Base-by-base conservation (phyloP, 2,888 invertebrate species). In the Stictocephala bisonia region DNA sequence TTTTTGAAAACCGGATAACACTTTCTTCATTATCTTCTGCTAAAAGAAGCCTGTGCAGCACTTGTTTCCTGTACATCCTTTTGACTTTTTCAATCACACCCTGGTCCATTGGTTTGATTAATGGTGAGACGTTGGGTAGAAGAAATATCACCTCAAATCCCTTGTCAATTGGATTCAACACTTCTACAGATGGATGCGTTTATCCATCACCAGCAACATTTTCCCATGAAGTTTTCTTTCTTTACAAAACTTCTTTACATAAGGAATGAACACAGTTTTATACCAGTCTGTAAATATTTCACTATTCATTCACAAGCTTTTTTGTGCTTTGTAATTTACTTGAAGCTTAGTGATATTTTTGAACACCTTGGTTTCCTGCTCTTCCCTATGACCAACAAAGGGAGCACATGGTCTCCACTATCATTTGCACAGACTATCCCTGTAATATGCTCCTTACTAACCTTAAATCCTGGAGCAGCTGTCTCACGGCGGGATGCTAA, bases 391-490 rank as follows among this genome's bases (percentile, higher is more conserved):
- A 71, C 29, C 15, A 74, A 31, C n/a, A 71, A 24, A 48, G 40
- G 48, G 3, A 64, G 60, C 26, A 18, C 71, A 48, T 74, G 58
- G 11, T 70, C 26, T 2, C 71, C 71, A 51, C 18, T 24, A 70
- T 50, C 56, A 50, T 74, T 74, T 15, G 64, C 74, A 13, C 58
- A 48, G 31, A 71, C 50, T 44, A 75, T 18, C 26, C 51, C 50
- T 20, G 71, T 70, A 27, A 75, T 35, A 15, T 70, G 44, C 50
- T 82, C 79, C 75, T 82, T 82, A 53, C 81, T 81, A 56, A 80
- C 74, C 77, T 83, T 83, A 50, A 82, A 81, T 44, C 81, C 81
- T 31, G 70, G 75, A 71, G 82, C 82, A 51, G 51, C 51, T 70
- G 81, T 78, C 72, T 81, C 79, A 24, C 76, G 69, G 78, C 79